A percentile compares a stretch with the other conserved stretches of the same genome.
Conservation (phyloP, 2,888 invertebrate species). For the Eupelmus urozonus region DNA sequence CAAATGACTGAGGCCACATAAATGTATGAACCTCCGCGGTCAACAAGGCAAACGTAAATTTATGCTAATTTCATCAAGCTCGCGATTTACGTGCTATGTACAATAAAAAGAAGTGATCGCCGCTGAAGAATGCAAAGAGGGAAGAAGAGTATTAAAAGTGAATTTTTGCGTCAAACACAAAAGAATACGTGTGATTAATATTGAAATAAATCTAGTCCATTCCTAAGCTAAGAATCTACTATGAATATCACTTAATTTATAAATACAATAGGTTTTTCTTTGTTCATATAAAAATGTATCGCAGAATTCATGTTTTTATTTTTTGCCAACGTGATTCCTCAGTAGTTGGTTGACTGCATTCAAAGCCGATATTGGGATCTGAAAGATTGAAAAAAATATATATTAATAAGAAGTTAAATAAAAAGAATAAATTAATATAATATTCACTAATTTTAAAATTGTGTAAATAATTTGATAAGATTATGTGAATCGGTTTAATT, state of each 20-base stretch:
- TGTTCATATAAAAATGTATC: constrained; percentile 33
- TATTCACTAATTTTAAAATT: no score
- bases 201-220: constrained; percentile 2
- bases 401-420: no score
- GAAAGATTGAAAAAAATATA: no score
- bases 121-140: constrained; percentile 30
- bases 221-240: not conserved
- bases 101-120: constrained; percentile 32
- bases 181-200: constrained; percentile 37
- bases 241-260: constrained; percentile 32
- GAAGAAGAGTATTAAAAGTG: constrained; percentile 45
- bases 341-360: constrained; percentile 83
- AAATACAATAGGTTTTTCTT: constrained; percentile 43
- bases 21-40: constrained; percentile 7
- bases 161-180: constrained; percentile 33
- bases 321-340: constrained; percentile 78
- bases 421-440: no score
- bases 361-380: constrained; percentile 85
- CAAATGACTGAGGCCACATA: constrained; percentile 21
- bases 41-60: constrained; percentile 39
- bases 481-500: no score
- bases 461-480: no score
- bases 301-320: constrained; percentile 23
- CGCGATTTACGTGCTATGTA: constrained; percentile 33
- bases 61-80: constrained; percentile 48